Evolutionary conservation across 1,140 invertebrate species (phyloP).

Genomic region (Lordiphosa clarofinis): DNA sequence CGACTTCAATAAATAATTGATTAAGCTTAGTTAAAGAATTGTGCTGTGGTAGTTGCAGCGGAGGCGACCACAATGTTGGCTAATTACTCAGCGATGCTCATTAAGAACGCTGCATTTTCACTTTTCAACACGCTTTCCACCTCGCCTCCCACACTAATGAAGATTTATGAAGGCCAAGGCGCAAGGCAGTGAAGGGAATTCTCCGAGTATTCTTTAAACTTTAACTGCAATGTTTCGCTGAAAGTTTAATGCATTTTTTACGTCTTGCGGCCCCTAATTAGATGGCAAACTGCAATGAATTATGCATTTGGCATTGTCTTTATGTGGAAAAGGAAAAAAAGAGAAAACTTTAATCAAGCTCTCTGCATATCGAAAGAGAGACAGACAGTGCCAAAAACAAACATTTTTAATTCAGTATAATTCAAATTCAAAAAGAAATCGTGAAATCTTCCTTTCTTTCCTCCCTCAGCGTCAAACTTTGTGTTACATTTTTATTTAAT

Average conservation of each 20-base stretch:
- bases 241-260: constrained; percentile 75
- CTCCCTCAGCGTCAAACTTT: constrained; percentile 42
- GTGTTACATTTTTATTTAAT: constrained; percentile 76
- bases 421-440: constrained; percentile 69
- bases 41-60: neutral
- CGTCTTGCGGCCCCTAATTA: constrained; percentile 53
- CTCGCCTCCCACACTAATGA: constrained; percentile 46
- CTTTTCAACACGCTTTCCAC: constrained; percentile 64
- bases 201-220: constrained; percentile 31
- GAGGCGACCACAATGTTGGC: constrained; percentile 65
- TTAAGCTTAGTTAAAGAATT: constrained; percentile 55
- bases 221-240: constrained; percentile 20
- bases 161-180: constrained; percentile 68
- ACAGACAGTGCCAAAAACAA: constrained; percentile 33
- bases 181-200: constrained; percentile 27
- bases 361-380: constrained; percentile 62
- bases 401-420: constrained; percentile 72
- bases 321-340: neutral
- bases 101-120: constrained; percentile 74
- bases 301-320: constrained; percentile 49
- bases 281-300: constrained; percentile 70
- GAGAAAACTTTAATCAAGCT: constrained; percentile 71
- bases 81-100: constrained; percentile 75
- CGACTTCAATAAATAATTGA: constrained; percentile 73
- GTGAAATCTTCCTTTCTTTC: neutral